Conservation (phyloP, 2,113 vertebrate species). For the Sturnus vulgaris region DNA sequence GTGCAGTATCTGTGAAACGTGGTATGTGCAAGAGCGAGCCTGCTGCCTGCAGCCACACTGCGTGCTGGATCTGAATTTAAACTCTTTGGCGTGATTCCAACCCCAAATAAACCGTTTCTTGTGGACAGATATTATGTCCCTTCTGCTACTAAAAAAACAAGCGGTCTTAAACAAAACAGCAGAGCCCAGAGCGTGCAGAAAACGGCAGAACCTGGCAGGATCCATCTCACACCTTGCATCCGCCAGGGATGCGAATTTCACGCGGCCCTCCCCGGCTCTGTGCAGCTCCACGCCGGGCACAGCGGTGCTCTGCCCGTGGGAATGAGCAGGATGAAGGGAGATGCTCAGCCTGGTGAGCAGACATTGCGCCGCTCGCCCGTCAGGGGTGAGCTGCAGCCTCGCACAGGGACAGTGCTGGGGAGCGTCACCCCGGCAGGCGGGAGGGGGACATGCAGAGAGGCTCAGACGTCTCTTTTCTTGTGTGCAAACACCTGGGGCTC, state of each 20-base stretch:
- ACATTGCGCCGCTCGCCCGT: background rate
- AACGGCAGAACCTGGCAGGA: background rate
- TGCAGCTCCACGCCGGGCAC: background rate
- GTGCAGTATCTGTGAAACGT: background rate
- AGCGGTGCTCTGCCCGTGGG: background rate
- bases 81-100: background rate
- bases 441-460: fast-evolving
- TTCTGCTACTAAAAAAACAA: background rate
- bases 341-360: background rate
- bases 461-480: background rate
- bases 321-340: background rate
- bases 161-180: background rate
- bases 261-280: fast-evolving
- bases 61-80: background rate
- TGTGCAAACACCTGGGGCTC: background rate
- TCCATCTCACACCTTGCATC: background rate
- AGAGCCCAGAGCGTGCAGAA: background rate
- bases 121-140: background rate
- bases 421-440: background rate
- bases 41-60: background rate
- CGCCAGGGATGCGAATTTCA: background rate
- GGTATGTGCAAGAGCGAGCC: background rate
- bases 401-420: background rate
- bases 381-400: background rate
- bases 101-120: background rate